Percentiles rank a stretch among this genome's conserved stretches.
These are phyloP conservation scores for Drosophila ochracea DNA, from an alignment of 2,888 invertebrate genomes.

Conservation along the genomic window DNA sequence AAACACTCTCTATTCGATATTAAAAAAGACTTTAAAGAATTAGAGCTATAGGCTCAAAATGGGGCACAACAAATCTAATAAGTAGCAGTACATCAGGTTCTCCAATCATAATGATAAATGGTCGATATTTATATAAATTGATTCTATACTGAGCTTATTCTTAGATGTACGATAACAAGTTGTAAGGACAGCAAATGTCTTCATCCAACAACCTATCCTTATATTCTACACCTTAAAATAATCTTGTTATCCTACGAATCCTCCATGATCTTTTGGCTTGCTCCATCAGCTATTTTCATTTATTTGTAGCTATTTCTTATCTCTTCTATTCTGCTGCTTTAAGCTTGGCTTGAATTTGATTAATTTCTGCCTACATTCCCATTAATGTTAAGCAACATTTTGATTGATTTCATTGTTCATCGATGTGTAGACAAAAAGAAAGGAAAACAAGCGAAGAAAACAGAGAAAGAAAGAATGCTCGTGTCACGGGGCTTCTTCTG, in stretches of 20 bases:
- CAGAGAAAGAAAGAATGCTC: conserved; percentile 8
- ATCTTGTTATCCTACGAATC: background rate
- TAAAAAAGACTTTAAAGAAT: too few species aligned
- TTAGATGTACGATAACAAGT: background rate
- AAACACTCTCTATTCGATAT: background rate
- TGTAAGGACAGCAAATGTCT: too few species aligned
- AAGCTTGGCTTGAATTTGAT: background rate
- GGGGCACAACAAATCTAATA: background rate
- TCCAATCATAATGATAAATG: background rate
- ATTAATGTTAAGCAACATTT: background rate
- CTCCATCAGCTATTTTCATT: background rate
- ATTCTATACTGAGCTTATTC: background rate
- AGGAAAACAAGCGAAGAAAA: background rate
- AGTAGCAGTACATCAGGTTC: background rate
- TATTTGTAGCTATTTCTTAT: background rate
- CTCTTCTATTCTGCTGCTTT: background rate
- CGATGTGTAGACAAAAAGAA: background rate
- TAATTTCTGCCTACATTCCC: background rate
- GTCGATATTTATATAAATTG: background rate
- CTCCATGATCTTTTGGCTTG: background rate
- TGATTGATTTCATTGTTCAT: conserved; percentile 50
- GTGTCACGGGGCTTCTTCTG: conserved; percentile 45
- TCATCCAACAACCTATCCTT: background rate
- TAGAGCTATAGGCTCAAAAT: background rate
- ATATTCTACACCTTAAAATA: background rate